Evolutionary conservation across 2,888 invertebrate genomes (phyloP).

Genomic region (Cryptus viduatorius): DNA sequence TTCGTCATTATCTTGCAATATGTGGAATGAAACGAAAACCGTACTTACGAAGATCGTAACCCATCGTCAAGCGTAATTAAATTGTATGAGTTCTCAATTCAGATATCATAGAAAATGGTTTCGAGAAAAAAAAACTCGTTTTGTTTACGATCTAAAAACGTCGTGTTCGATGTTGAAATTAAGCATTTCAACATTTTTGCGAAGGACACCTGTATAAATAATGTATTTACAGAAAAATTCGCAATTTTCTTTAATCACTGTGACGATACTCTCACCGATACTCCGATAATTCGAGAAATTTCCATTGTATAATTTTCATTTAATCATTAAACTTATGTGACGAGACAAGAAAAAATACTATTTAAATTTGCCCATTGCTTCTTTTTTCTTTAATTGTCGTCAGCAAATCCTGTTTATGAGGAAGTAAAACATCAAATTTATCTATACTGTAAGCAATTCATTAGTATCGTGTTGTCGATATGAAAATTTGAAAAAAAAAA

Average conservation of each 20-base stretch:
- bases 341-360: no score
- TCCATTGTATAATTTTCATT: background rate
- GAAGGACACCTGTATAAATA: background rate
- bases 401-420: background rate
- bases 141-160: constrained; percentile 69
- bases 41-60: background rate
- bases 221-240: background rate
- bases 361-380: no score
- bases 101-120: background rate
- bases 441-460: background rate
- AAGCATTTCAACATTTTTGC: background rate
- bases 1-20: background rate
- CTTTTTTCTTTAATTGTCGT: no score
- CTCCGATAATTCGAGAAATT: background rate
- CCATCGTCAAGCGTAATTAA: background rate
- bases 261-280: background rate
- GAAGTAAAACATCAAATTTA: background rate
- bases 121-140: constrained; percentile 60
- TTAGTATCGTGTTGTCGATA: background rate
- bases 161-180: constrained; percentile 44
- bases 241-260: background rate
- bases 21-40: background rate
- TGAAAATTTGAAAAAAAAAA: background rate
- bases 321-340: background rate
- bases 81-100: background rate